These are phyloP conservation scores for Drosophila ercepeae DNA, from an alignment of 1,140 invertebrate species.

Conservation along the genomic window DNA sequence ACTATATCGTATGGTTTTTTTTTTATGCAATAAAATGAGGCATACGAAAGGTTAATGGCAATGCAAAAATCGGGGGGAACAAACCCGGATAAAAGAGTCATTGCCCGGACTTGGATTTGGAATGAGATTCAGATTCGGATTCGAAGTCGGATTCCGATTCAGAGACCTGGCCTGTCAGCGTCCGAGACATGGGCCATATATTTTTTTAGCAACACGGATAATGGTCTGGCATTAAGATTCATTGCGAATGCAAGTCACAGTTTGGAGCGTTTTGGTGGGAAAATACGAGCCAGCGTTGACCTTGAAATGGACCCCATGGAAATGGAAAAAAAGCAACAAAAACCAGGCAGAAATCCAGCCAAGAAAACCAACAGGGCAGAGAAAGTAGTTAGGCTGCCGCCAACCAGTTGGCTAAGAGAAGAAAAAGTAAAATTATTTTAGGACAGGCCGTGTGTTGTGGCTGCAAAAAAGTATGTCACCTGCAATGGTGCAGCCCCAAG, in stretches of 20 bases:
- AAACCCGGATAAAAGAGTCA: slow-evolving; percentile 45
- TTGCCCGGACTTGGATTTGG: slow-evolving; percentile 34
- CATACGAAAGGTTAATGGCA: slow-evolving; percentile 37
- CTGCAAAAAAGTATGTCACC: slow-evolving; percentile 75
- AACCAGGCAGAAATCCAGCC: slow-evolving; percentile 20
- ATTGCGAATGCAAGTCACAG: slow-evolving; percentile 47
- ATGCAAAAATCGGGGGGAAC: slow-evolving; percentile 21
- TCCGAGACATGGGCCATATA: slow-evolving; percentile 25
- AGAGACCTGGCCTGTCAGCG: slow-evolving; percentile 8
- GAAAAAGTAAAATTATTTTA: slow-evolving; percentile 81
- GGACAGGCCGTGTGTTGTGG: slow-evolving; percentile 48
- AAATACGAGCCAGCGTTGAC: slow-evolving; percentile 45
- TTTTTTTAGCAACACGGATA: slow-evolving; percentile 2
- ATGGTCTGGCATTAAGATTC: slow-evolving; percentile 34
- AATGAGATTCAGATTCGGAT: background rate
- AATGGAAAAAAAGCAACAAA: slow-evolving; percentile 44
- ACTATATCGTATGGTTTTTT: background rate
- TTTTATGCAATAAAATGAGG: no score
- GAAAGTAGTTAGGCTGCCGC: slow-evolving; percentile 54
- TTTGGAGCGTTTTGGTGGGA: slow-evolving; percentile 19
- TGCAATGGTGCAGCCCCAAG: slow-evolving; percentile 35
- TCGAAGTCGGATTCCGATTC: slow-evolving; percentile 1
- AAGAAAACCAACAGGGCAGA: slow-evolving; percentile 46
- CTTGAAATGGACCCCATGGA: slow-evolving; percentile 64
- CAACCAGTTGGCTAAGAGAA: slow-evolving; percentile 61